These are phyloP conservation scores for Xanthia icteritia DNA, from an alignment of 2,888 invertebrate genomes.

Conservation along the genomic window DNA sequence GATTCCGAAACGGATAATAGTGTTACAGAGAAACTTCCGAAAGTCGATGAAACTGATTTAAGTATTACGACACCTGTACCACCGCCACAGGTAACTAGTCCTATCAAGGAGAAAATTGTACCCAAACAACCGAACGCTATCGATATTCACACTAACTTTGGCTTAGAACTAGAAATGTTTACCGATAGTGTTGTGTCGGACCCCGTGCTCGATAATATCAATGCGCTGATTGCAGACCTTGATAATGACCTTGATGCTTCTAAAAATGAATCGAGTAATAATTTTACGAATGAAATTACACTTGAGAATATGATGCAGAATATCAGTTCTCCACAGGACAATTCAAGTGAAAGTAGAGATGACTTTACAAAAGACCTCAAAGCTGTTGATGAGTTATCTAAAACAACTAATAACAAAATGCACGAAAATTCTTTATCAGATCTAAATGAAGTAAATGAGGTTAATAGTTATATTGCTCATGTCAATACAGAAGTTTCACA, in stretches of 20 bases:
- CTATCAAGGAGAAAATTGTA: conserved; percentile 38
- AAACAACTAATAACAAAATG: conserved; percentile 18
- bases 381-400: conserved; percentile 51
- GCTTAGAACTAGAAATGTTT: conserved; percentile 82
- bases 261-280: conserved; percentile 71
- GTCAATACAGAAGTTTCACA: conserved; percentile 7
- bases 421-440: not conserved
- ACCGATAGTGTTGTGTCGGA: conserved; percentile 80
- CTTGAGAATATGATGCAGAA: conserved; percentile 78
- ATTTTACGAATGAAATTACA: conserved; percentile 77
- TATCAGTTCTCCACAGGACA: conserved; percentile 70
- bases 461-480: not conserved
- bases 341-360: conserved; percentile 66
- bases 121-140: conserved; percentile 34
- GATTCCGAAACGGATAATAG: conserved; percentile 75
- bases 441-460: conserved; percentile 5
- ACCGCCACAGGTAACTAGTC: conserved; percentile 11
- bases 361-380: conserved; percentile 66
- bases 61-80: not conserved
- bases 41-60: not conserved
- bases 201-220: conserved; percentile 82
- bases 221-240: conserved; percentile 82
- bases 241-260: conserved; percentile 78
- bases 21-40: conserved; percentile 20
- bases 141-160: conserved; percentile 70